Evolutionary conservation across 2,888 invertebrate species (phyloP), one percentile per base, ranked within the genome.

Genomic region (Aleiodes alternator): DNA sequence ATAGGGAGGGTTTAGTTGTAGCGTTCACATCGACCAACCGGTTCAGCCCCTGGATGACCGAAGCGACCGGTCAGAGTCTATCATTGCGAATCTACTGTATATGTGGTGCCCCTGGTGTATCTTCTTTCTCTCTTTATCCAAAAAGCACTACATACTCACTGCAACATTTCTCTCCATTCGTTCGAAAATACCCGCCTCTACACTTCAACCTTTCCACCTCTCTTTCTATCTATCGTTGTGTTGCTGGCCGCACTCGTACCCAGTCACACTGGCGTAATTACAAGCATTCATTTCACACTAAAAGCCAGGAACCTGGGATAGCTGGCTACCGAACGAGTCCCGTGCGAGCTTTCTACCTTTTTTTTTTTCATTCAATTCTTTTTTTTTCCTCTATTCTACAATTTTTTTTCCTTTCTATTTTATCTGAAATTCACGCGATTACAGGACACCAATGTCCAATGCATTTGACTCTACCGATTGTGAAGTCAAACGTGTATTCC

Each of bases 231-330:
- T 70, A 74, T 78, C 73, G 77, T 69, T 71, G 66, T 70, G 57
- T 75, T 72, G 43, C 72, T 56, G 78, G 78, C 78, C 77, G 79
- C 78, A 80, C 79, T 78, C 77, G 78, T 78, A 80, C 79, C 80
- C 43, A 43, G 78, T 80, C 79, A 81, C 82, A 82, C 82, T 82
- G 83, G 80, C 87, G 88, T 88, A 88, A 88, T 88, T 88, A 88
- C 88, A 87, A 87, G 88, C 88, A 88, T 88, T 88, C 87, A 88
- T 88, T 87, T 88, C 87, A 87, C 88, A 87, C 87, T 88, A 87
- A 88, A 88, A 87, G 87, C 87, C 86, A 84, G 82, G 81, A 82
- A 79, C 82, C 81, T 81, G 82, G 43, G 73, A 80, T 78, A 76
- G 80, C 80, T 78, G 79, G 79, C 43, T 51, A 29, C 51, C 76